These are phyloP conservation scores for Thaleichthys pacificus DNA, from an alignment of 2,797 vertebrate species.

Conservation along the genomic window DNA sequence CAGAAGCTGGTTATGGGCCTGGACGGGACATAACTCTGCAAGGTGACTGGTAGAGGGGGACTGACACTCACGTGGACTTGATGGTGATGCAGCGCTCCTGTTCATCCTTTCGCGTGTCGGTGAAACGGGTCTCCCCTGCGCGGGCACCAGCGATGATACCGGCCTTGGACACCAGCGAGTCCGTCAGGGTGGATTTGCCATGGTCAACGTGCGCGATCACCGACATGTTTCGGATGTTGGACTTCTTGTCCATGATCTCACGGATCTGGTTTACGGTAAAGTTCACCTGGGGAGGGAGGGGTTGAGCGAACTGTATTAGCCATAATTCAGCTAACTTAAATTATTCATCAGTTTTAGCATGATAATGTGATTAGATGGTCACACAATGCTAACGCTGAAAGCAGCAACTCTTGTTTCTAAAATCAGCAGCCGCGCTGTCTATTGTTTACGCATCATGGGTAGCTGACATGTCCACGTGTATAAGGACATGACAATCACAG, in stretches of 20 bases:
- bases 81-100: constrained; percentile 98
- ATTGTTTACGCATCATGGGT: no score
- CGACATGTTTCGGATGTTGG: constrained; percentile 97
- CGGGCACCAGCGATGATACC: constrained; percentile 91
- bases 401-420: no score
- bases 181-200: constrained; percentile 91
- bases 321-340: accelerated
- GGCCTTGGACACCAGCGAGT: constrained; percentile 93
- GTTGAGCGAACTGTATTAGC: background rate
- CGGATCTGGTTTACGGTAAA: constrained; percentile 96
- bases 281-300: constrained; percentile 80
- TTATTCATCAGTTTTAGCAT: background rate
- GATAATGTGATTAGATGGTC: background rate
- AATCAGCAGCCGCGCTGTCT: background rate
- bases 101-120: constrained; percentile 93
- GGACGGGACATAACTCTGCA: no score
- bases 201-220: constrained; percentile 96
- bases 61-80: constrained; percentile 89
- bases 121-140: constrained; percentile 93
- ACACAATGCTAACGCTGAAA: no score
- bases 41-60: background rate
- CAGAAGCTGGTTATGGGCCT: no score
- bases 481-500: no score
- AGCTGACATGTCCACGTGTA: no score
- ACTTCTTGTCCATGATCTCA: constrained; percentile 97